phyloP scores from a whole-genome alignment of 2,888 invertebrate genomes.

The Monochamus alternatus region DNA sequence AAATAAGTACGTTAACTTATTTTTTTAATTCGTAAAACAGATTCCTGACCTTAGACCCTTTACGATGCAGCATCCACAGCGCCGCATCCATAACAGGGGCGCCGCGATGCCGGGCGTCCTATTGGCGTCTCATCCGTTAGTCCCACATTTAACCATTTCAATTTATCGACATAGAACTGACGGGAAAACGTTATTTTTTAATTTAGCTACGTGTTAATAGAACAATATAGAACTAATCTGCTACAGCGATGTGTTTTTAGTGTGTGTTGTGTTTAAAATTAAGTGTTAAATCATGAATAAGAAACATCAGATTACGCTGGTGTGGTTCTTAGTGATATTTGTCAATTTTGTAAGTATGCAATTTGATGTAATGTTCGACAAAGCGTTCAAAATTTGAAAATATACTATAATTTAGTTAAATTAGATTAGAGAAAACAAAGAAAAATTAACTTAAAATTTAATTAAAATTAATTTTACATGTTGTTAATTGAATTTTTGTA shows the following conservation, averaged over 20 bases:
- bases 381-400: too few relatives aligned
- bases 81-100: slow-evolving; percentile 37
- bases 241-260: background rate
- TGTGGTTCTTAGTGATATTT: slow-evolving; percentile 61
- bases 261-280: background rate
- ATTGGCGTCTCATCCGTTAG: slow-evolving; percentile 31
- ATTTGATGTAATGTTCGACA: background rate
- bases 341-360: slow-evolving; percentile 62
- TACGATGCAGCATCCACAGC: slow-evolving; percentile 26
- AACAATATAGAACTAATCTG: background rate
- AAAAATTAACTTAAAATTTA: too few relatives aligned
- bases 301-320: slow-evolving; percentile 6
- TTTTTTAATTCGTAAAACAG: background rate
- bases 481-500: too few relatives aligned
- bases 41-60: background rate
- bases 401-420: too few relatives aligned
- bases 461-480: too few relatives aligned
- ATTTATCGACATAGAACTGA: background rate
- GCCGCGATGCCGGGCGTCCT: slow-evolving; percentile 53
- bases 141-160: slow-evolving; percentile 25
- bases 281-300: slow-evolving; percentile 10
- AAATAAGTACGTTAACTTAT: too few relatives aligned
- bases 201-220: background rate
- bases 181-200: background rate
- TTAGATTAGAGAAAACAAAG: too few relatives aligned